Percentiles rank a stretch among this genome's conserved stretches.
phyloP scores from a whole-genome alignment of 2,888 invertebrate genomes.

The Phortica magna region DNA sequence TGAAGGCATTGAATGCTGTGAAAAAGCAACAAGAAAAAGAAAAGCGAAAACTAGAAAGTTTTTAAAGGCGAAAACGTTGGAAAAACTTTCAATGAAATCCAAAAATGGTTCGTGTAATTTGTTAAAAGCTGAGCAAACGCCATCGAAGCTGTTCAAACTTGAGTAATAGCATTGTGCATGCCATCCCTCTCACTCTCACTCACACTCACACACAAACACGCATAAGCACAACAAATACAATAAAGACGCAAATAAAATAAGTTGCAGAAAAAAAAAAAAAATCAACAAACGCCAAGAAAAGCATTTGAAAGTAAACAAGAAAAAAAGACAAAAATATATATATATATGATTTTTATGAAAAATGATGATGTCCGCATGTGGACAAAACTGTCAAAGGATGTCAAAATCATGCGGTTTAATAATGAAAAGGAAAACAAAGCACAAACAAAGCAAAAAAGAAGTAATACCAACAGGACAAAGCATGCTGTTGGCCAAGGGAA shows the following conservation, averaged over 20 bases:
- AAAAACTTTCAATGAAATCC: slow-evolving; percentile 17
- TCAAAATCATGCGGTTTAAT: slow-evolving; percentile 66
- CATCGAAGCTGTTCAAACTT: slow-evolving; percentile 21
- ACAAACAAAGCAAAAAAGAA: slow-evolving; percentile 13
- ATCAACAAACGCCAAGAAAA: neutral
- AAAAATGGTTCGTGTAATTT: slow-evolving; percentile 58
- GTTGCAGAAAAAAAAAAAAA: neutral
- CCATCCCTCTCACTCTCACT: neutral
- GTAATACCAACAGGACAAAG: neutral
- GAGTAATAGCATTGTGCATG: neutral
- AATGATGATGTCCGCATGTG: slow-evolving; percentile 66
- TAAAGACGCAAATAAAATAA: slow-evolving; percentile 18
- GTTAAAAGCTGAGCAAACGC: slow-evolving; percentile 52
- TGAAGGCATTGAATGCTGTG: neutral
- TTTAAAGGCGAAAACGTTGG: slow-evolving; percentile 12
- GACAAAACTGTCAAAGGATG: slow-evolving; percentile 68
- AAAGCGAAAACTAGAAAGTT: slow-evolving; percentile 52
- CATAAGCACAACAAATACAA: neutral
- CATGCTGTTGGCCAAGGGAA: neutral
- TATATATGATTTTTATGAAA: slow-evolving; percentile 58
- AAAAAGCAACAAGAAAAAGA: slow-evolving; percentile 46
- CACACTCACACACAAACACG: neutral
- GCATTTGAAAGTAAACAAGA: slow-evolving; percentile 36
- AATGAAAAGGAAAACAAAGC: slow-evolving; percentile 53
- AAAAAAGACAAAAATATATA: slow-evolving; percentile 44